Evolutionary conservation across 2,888 invertebrate genomes (phyloP).

Genomic region (Bimastos eiseni): DNA sequence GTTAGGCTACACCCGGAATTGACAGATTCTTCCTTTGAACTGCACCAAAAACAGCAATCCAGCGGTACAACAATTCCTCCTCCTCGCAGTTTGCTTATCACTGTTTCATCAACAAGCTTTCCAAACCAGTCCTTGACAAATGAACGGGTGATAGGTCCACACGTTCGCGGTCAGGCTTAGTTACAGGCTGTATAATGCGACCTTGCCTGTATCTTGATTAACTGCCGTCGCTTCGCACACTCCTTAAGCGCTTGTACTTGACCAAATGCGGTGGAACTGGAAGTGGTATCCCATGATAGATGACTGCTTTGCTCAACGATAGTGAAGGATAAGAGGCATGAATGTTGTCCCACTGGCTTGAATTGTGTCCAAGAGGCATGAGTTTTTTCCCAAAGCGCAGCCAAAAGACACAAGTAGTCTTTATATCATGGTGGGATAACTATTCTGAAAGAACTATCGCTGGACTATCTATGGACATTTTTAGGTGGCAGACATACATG

Average conservation of each 20-base stretch:
- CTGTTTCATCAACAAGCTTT: background rate
- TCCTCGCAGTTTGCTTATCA: background rate
- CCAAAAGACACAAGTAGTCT: background rate
- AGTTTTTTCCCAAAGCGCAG: background rate
- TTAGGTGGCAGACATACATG: background rate
- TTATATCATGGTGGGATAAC: background rate
- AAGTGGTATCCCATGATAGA: background rate
- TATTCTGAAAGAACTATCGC: background rate
- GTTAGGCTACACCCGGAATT: background rate
- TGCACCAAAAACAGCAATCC: background rate
- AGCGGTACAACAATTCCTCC: background rate
- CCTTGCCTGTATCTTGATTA: background rate
- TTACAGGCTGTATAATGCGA: background rate
- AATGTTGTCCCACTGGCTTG: background rate
- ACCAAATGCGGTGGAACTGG: background rate
- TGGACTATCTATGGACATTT: background rate
- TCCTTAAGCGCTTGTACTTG: background rate
- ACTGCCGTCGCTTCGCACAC: background rate
- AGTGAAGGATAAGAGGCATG: background rate
- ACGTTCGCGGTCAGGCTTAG: background rate
- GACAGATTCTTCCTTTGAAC: background rate
- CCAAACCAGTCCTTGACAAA: background rate
- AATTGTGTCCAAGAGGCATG: background rate
- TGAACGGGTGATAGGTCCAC: background rate
- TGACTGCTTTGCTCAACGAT: background rate